Evolutionary conservation across 2,797 vertebrate genomes (phyloP).

Genomic region (Xenopus petersii): DNA sequence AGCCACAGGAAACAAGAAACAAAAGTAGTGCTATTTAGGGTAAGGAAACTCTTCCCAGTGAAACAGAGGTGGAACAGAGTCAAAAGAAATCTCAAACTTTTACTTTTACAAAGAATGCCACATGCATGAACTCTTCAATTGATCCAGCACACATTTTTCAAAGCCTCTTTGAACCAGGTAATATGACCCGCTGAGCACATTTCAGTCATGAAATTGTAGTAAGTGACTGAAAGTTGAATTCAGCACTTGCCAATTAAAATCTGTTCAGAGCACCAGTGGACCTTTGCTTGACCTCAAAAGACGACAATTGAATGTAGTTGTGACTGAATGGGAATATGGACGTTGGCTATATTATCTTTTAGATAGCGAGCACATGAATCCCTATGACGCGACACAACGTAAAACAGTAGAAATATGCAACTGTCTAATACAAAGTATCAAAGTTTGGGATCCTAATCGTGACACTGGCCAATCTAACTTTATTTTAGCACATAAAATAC

Average conservation of each 20-base stretch:
- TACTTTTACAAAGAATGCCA: slow-evolving; percentile 26
- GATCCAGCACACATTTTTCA: slow-evolving; percentile 33
- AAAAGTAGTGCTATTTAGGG: not conserved
- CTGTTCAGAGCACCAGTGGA: slow-evolving; percentile 17
- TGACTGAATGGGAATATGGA: slow-evolving; percentile 5
- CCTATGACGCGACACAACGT: too few relatives aligned
- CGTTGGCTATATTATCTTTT: too few relatives aligned
- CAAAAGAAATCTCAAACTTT: slow-evolving; percentile 11
- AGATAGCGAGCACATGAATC: too few relatives aligned
- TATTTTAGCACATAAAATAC: too few relatives aligned
- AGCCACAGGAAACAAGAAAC: too few relatives aligned
- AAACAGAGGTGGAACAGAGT: slow-evolving; percentile 67
- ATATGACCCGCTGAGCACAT: slow-evolving; percentile 35
- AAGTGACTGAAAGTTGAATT: slow-evolving; percentile 36
- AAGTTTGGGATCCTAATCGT: too few relatives aligned
- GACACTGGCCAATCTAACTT: too few relatives aligned
- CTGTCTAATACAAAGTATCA: too few relatives aligned
- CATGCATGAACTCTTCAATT: slow-evolving; percentile 23
- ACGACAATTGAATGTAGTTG: not conserved
- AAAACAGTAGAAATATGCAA: too few relatives aligned
- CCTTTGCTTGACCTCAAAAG: slow-evolving; percentile 22
- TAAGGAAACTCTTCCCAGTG: slow-evolving; percentile 79
- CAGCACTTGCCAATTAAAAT: slow-evolving; percentile 40
- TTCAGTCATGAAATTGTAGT: slow-evolving; percentile 41
- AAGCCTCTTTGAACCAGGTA: slow-evolving; percentile 35